A percentile compares a stretch with the other conserved stretches of the same genome.
phyloP scores from a whole-genome alignment of 2,888 invertebrate genomes.

The Chalcosyrphus nemorum region DNA sequence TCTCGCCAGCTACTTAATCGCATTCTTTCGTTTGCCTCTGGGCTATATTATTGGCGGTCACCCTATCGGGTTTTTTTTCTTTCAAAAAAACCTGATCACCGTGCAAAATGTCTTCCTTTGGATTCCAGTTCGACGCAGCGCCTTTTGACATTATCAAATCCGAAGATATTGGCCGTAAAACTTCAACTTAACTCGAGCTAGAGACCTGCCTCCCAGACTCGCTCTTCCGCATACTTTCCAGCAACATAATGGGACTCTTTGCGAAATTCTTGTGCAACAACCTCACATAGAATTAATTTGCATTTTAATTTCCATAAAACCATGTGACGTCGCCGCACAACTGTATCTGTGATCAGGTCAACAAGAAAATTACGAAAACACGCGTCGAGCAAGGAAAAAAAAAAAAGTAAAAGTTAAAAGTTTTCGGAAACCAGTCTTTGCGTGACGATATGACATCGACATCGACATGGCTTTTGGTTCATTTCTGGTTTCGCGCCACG shows the following conservation, averaged over 20 bases:
- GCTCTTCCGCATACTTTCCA: constrained; percentile 19
- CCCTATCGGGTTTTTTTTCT: too few species aligned
- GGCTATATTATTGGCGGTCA: too few species aligned
- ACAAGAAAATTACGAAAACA: constrained; percentile 42
- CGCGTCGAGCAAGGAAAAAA: neutral
- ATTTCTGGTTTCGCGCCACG: constrained; percentile 22
- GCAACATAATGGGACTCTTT: neutral
- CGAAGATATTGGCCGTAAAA: neutral
- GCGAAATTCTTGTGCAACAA: neutral
- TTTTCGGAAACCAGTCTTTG: constrained; percentile 30
- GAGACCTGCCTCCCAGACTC: constrained; percentile 14
- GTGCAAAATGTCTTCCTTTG: neutral
- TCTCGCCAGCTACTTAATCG: too few species aligned
- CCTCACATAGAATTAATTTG: neutral
- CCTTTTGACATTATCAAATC: neutral
- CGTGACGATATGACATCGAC: neutral
- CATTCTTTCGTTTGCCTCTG: too few species aligned
- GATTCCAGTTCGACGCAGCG: neutral
- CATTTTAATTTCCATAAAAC: neutral
- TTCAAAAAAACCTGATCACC: neutral
- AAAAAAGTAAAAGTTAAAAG: constrained; percentile 51
- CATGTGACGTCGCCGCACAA: neutral
- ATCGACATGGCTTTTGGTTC: neutral
- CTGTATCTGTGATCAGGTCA: constrained; percentile 23
- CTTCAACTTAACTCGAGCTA: neutral